phyloP scores from a whole-genome alignment of 2,113 vertebrate species.

The Syngnathus floridae region DNA sequence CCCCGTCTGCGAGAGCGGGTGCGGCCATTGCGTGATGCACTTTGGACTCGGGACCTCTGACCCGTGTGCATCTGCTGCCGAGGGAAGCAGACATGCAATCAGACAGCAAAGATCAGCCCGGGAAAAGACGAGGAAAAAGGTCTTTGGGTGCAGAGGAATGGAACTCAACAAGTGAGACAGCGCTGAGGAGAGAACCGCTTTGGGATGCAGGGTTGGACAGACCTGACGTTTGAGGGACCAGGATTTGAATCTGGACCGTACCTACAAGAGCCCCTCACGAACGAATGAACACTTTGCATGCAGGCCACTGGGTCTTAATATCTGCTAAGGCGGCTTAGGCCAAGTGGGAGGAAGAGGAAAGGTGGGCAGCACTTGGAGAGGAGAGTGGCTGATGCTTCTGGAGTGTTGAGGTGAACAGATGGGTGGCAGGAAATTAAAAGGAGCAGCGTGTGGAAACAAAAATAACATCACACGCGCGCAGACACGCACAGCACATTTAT shows the following conservation, averaged over 20 bases:
- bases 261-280: conserved; percentile 42
- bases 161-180: conserved; percentile 18
- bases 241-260: conserved; percentile 36
- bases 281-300: conserved; percentile 51
- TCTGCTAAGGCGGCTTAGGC: conserved; percentile 44
- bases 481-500: neutral
- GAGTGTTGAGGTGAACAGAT: conserved; percentile 26
- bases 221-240: conserved; percentile 29
- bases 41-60: conserved; percentile 35
- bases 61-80: conserved; percentile 56
- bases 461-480: conserved; percentile 13
- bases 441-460: conserved; percentile 28
- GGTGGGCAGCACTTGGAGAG: conserved; percentile 15
- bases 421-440: conserved; percentile 37
- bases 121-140: conserved; percentile 15
- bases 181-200: conserved; percentile 26
- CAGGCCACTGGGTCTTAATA: conserved; percentile 38
- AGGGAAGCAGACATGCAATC: conserved; percentile 64
- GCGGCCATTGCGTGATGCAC: conserved; percentile 60
- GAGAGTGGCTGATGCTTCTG: conserved; percentile 16
- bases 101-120: conserved; percentile 46
- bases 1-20: conserved; percentile 29
- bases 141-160: conserved; percentile 27
- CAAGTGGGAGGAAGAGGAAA: conserved; percentile 9
- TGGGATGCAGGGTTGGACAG: conserved; percentile 42